Conservation (phyloP, 1,140 invertebrate genomes). For the Pissodes strobi region DNA sequence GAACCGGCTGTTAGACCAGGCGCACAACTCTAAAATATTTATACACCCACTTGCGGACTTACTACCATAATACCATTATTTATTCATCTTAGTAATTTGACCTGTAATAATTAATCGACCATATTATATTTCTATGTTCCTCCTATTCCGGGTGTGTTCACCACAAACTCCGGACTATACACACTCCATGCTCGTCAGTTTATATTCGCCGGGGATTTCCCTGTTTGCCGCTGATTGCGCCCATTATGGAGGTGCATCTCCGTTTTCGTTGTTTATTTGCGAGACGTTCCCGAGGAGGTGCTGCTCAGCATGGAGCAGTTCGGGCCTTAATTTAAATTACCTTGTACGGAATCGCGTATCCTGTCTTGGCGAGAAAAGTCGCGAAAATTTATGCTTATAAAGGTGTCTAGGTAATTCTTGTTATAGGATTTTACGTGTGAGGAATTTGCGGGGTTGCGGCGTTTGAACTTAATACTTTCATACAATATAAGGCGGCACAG, state of each 20-base stretch:
- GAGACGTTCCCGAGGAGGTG: constrained; percentile 4
- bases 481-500: no score
- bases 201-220: constrained; percentile 13
- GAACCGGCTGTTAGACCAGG: constrained; percentile 23
- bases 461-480: not conserved
- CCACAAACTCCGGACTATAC: constrained; percentile 23
- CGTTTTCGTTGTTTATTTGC: constrained; percentile 20
- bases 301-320: not conserved
- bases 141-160: no score
- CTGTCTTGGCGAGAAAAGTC: constrained; percentile 25
- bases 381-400: constrained; percentile 31
- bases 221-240: constrained; percentile 32
- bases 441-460: constrained; percentile 10
- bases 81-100: no score
- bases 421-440: constrained; percentile 10
- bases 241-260: constrained; percentile 32
- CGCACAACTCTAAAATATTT: not conserved
- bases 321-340: constrained; percentile 31
- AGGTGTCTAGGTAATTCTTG: constrained; percentile 24
- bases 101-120: no score
- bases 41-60: no score
- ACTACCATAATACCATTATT: no score
- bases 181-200: constrained; percentile 3
- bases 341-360: constrained; percentile 26
- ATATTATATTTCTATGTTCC: no score